phyloP scores from a whole-genome alignment of 2,113 vertebrate genomes.

The Mohoua ochrocephala region DNA sequence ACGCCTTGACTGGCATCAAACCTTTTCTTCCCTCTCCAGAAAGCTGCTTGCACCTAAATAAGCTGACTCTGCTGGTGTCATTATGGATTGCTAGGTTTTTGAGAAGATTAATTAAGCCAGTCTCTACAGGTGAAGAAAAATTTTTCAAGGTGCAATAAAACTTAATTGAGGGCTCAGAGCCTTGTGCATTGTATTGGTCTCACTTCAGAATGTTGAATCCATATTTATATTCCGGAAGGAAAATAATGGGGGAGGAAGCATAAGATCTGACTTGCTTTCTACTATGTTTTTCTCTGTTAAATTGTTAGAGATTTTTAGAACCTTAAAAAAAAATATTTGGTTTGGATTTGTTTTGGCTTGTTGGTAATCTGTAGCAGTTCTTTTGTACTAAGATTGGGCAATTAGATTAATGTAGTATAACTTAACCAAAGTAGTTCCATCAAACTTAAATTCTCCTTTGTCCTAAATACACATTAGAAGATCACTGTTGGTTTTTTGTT shows the following conservation, averaged over 20 bases:
- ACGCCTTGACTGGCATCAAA: background rate
- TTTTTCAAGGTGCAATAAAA: background rate
- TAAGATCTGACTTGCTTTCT: background rate
- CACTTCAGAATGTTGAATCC: background rate
- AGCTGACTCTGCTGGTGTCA: background rate
- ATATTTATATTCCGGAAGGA: background rate
- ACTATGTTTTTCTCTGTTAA: background rate
- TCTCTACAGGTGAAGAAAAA: background rate
- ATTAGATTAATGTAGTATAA: background rate
- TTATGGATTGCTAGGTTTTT: background rate
- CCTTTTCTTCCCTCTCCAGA: background rate
- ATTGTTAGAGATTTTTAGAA: background rate
- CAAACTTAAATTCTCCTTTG: background rate
- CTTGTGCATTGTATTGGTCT: background rate
- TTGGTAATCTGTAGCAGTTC: background rate
- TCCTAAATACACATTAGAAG: background rate
- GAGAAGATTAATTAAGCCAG: background rate
- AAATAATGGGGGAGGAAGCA: accelerated
- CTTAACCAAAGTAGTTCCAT: background rate
- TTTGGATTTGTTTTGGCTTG: background rate
- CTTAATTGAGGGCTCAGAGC: background rate
- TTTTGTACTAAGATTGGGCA: background rate
- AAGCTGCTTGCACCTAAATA: background rate
- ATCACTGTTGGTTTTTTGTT: background rate
- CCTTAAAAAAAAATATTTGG: background rate